Evolutionary conservation across 2,113 vertebrate genomes (phyloP), one percentile per base, ranked within the genome.

Genomic region (Toxostoma redivivum): DNA sequence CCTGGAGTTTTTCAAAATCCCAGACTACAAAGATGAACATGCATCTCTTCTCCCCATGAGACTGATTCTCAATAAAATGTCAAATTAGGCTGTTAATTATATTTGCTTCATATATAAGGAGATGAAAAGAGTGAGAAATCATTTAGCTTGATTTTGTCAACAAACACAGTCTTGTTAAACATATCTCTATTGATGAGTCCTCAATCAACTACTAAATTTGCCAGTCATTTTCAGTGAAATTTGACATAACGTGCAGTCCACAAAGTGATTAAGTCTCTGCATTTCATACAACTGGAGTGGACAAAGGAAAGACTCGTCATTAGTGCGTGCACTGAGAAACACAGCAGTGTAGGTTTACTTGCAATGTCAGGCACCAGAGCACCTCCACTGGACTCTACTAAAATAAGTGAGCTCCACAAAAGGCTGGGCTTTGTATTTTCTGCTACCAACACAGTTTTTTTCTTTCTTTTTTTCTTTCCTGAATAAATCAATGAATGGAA

Each of bases 91-190:
- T 51, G 67, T 70, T 86, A 95, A 95, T 93, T 93, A 64, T 73
- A 92, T 90, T 94, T 93, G 89, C 60, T 67, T 65, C 72, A 66
- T 72, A n/a, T 69, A 88, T 31, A 70, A 78, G 54, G 37, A 93
- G 64, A 83, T 33, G 4, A 81, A 86, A 88, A 86, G 67, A 94
- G 50, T 54, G 53, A 92, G 79, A 93, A 44, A 93, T 78, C 56
- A 83, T 84, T 94, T 70, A 74, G 72, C 60, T 66, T 84, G 64
- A 94, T 92, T 96, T 86, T 94, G 72, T 92, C 86, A 86, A 92
- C 56, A 88, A 95, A 95, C 62, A 74, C 2, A 18, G 54, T 78
- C 81, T 65, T 81, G 81, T 27, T 66, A 61, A 48, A 83, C 11
- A 4, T 12, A 16, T 15, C 31, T 37, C 74, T 40, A 14, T 23